Percentiles rank a stretch among this genome's conserved stretches.
These are phyloP conservation scores for Thera obeliscata DNA, from an alignment of 2,888 invertebrate genomes.

Conservation along the genomic window DNA sequence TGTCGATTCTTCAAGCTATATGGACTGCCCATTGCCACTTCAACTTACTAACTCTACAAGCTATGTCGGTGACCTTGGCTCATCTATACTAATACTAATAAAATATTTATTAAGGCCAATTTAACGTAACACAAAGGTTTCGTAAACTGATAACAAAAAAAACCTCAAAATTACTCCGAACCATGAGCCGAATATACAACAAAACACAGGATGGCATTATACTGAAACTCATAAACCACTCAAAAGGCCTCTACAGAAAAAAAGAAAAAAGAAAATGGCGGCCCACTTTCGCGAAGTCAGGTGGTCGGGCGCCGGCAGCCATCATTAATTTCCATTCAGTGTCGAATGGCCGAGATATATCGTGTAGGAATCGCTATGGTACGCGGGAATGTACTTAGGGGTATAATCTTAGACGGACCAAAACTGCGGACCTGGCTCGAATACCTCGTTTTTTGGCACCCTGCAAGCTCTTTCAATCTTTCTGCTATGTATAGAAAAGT, in stretches of 20 bases:
- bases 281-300: constrained; percentile 71
- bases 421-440: constrained; percentile 18
- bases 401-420: constrained; percentile 35
- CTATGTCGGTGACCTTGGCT: no score
- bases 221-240: constrained; percentile 58
- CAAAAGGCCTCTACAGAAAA: constrained; percentile 58
- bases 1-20: no score
- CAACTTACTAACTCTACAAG: no score
- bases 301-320: constrained; percentile 65
- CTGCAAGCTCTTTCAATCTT: constrained; percentile 18
- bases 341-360: constrained; percentile 52
- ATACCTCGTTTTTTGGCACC: constrained; percentile 25
- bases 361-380: constrained; percentile 39
- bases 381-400: constrained; percentile 39
- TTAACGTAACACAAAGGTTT: not conserved
- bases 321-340: constrained; percentile 80
- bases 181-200: constrained; percentile 39
- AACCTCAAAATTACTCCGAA: constrained; percentile 39
- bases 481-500: not conserved
- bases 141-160: constrained; percentile 23
- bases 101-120: not conserved
- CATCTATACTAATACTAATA: no score
- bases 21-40: no score
- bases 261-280: constrained; percentile 60
- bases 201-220: constrained; percentile 51